Base-by-base conservation (phyloP, 2,888 invertebrate genomes). In the Globia sparganii region DNA sequence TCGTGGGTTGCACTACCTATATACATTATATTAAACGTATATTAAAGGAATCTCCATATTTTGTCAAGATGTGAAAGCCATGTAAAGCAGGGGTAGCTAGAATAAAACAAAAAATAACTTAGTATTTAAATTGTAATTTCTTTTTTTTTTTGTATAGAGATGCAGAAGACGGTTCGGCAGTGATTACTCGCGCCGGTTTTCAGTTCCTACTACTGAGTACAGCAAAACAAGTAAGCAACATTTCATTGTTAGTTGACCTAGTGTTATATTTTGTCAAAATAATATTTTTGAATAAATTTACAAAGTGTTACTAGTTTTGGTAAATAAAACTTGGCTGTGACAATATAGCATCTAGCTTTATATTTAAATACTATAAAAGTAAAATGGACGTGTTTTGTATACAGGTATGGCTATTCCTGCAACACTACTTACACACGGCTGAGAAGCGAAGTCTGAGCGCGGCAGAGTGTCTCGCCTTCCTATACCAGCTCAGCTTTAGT, bases 401-500 rank as follows among this genome's bases (percentile, higher is more conserved):
- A 0, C 86, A 96, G 95, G 98, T 99, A 59, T 99, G 99, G 99
- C 98, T 99, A 94, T 99, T 99, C 95, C 98, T 99, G 91, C 97
- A 99, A 43, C 99, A 99, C 93, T 99, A 99, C 95, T 96, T 99
- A 83, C 99, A 99, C 91, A 99, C 99, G 0, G 98, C 99, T 11
- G 98, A 99, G 95, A 98, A 98, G 87, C 97, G 99, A 80, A 98
- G 98, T 18, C 97, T 99, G 84, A 98, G 98, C 93, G 97, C 99
- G 4, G 98, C 99, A 0, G 99, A 99, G 92, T 99, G 99, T 93
- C 97, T 99, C 59, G 98, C 99, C 21, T 99, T 99, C 96, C 95
- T 99, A n/a, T 99, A 99, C 94, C 99, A 99, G 95, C 97, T 99
- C 75, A 99, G 99, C 94, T 99, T 99, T 94, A 99, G 99, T 78